Evolutionary conservation across 2,888 invertebrate genomes (phyloP).

Genomic region (Bembecia ichneumoniformis): DNA sequence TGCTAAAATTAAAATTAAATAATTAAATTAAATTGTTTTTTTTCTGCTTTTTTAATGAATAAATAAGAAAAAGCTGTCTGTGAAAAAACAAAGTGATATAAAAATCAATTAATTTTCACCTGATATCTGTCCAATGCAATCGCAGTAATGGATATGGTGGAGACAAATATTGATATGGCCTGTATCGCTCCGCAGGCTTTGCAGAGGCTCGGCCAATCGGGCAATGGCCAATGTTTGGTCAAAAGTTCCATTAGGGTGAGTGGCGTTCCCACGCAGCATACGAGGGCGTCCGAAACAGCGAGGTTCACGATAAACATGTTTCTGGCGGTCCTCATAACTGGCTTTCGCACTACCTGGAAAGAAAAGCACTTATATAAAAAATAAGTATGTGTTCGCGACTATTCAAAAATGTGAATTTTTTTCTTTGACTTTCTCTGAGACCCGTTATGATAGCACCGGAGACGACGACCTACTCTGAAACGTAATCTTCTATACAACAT

Average conservation of each 20-base stretch:
- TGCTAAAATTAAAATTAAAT: too few species aligned
- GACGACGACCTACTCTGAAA: too few species aligned
- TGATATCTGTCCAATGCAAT: conserved; percentile 90
- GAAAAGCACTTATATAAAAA: conserved; percentile 2
- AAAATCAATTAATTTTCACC: conserved; percentile 44
- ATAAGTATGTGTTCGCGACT: not conserved
- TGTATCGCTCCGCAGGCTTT: conserved; percentile 90
- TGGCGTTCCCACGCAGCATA: conserved; percentile 92
- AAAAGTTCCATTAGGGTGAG: conserved; percentile 89
- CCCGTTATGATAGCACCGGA: too few species aligned
- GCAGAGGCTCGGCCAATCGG: conserved; percentile 82
- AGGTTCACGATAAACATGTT: conserved; percentile 94
- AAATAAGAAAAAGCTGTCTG: too few species aligned
- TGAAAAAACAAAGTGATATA: not conserved
- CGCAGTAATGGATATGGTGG: conserved; percentile 93
- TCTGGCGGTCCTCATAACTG: conserved; percentile 91
- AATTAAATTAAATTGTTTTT: too few species aligned
- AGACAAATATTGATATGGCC: conserved; percentile 92
- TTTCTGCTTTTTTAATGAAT: too few species aligned
- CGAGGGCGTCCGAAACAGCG: conserved; percentile 86
- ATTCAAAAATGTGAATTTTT: not conserved
- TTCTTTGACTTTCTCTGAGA: too few species aligned
- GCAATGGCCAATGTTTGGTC: conserved; percentile 89
- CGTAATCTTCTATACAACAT: too few species aligned
- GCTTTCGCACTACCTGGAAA: conserved; percentile 82